These are phyloP conservation scores for Saimiri boliviensis DNA, from an alignment of 2,113 vertebrate genomes.

Conservation along the genomic window DNA sequence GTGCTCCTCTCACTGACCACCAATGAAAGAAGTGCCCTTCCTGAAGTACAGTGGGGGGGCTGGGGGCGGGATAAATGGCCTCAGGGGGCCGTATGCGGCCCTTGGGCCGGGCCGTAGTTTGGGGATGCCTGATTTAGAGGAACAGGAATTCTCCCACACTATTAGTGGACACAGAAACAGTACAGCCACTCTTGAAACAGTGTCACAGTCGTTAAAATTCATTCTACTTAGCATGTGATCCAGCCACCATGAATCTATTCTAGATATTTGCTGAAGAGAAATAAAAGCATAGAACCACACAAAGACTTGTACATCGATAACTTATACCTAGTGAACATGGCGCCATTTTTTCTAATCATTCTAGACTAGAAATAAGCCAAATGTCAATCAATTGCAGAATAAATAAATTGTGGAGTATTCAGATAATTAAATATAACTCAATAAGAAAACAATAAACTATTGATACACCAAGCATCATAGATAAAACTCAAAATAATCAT, in stretches of 20 bases:
- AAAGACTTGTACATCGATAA: background rate
- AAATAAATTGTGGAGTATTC: background rate
- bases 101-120: no score
- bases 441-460: background rate
- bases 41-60: no score
- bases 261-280: background rate
- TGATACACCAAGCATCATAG: background rate
- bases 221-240: background rate
- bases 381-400: background rate
- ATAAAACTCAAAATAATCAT: background rate
- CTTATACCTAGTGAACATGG: background rate
- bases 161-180: background rate
- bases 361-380: background rate
- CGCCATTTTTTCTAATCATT: background rate
- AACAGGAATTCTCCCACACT: background rate
- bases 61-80: no score
- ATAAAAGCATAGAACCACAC: background rate
- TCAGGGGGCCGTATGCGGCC: no score
- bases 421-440: background rate
- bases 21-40: no score
- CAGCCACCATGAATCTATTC: background rate
- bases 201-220: background rate
- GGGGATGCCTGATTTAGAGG: background rate
- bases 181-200: background rate
- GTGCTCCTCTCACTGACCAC: no score